Evolutionary conservation across 2,888 invertebrate genomes (phyloP).

Genomic region (Steinernema hermaphroditum): DNA sequence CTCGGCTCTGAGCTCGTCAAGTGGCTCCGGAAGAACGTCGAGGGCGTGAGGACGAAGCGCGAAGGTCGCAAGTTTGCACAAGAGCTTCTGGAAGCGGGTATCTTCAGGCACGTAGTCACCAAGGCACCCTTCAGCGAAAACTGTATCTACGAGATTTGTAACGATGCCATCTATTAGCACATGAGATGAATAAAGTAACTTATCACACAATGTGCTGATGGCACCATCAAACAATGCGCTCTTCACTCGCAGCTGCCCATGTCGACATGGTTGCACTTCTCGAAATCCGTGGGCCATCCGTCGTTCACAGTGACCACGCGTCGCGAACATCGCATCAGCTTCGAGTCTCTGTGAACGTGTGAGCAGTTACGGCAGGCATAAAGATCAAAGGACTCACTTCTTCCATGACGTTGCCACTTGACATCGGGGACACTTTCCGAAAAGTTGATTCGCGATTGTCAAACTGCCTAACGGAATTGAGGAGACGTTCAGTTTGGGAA

Average conservation of each 20-base stretch:
- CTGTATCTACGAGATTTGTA: conserved; percentile 24
- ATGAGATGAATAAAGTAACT: background rate
- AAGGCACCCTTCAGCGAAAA: conserved; percentile 17
- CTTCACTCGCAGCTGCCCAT: background rate
- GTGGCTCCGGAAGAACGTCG: conserved; percentile 19
- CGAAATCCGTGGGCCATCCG: background rate
- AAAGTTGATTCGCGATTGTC: background rate
- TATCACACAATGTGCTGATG: too few relatives aligned
- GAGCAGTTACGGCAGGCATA: background rate
- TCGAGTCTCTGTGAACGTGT: background rate
- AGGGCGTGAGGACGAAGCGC: conserved; percentile 14
- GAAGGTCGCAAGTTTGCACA: conserved; percentile 10
- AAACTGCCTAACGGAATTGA: background rate
- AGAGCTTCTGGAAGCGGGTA: conserved; percentile 22
- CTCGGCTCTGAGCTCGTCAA: conserved; percentile 14
- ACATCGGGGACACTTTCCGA: conserved; percentile 1
- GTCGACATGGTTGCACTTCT: background rate
- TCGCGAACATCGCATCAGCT: background rate
- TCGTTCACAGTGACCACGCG: background rate
- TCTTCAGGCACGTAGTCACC: conserved; percentile 18
- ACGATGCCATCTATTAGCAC: conserved; percentile 7
- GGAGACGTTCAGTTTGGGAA: background rate
- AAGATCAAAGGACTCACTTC: background rate
- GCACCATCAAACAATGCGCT: too few relatives aligned
- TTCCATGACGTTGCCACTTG: background rate